Evolutionary conservation across 2,113 vertebrate species (phyloP).

Genomic region (Ovis aries): DNA sequence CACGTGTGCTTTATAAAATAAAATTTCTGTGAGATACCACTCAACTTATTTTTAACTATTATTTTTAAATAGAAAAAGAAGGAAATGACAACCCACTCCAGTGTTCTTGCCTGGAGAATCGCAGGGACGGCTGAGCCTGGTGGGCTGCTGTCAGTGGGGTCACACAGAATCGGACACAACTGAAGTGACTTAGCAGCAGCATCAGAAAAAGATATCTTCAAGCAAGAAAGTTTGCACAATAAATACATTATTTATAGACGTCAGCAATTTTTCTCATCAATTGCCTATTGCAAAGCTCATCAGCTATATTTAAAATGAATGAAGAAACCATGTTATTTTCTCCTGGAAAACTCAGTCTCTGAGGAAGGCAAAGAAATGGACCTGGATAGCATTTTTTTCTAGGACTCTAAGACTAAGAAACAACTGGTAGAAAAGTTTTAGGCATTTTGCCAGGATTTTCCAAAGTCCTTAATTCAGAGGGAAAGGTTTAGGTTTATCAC

Average conservation of each 20-base stretch:
- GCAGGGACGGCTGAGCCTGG: fast-evolving
- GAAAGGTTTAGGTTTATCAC: not conserved
- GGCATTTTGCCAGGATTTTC: not conserved
- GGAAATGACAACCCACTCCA: too few species aligned
- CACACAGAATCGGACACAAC: fast-evolving
- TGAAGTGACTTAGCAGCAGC: too few species aligned
- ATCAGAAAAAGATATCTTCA: not conserved
- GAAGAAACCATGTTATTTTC: not conserved
- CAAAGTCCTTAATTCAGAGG: not conserved
- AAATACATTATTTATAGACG: not conserved
- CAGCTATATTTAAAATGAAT: not conserved
- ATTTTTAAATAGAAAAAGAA: not conserved
- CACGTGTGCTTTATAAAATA: not conserved
- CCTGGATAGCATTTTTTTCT: not conserved
- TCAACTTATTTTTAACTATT: not conserved
- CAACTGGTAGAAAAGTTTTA: not conserved
- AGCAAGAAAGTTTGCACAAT: not conserved
- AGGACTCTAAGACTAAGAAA: not conserved
- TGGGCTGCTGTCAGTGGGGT: too few species aligned
- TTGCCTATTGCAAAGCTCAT: not conserved
- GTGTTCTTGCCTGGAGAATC: too few species aligned
- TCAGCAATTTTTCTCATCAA: not conserved
- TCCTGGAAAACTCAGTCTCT: not conserved
- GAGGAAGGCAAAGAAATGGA: not conserved
- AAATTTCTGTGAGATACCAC: not conserved